Evolutionary conservation across 1,140 invertebrate species (phyloP).

Genomic region (Anoplophora glabripennis): DNA sequence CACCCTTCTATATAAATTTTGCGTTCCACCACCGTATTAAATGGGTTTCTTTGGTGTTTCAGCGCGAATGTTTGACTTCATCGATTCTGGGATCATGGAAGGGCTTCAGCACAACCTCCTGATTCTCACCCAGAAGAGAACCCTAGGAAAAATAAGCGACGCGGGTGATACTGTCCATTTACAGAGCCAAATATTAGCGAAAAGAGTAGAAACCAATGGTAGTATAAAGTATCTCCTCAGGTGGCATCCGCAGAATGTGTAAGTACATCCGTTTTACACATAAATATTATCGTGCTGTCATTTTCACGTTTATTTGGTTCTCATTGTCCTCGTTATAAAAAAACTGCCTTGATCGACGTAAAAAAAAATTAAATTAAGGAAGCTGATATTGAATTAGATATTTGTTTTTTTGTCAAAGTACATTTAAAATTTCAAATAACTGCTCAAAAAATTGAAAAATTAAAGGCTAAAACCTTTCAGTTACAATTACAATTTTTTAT

Average conservation of each 20-base stretch:
- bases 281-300: neutral
- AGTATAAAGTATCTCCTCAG: conserved; percentile 61
- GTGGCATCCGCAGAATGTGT: conserved; percentile 70
- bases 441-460: too few species aligned
- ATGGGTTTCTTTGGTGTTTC: conserved; percentile 34
- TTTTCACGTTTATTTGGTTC: too few species aligned
- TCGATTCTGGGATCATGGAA: conserved; percentile 85
- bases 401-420: too few species aligned
- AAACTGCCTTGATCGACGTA: too few species aligned
- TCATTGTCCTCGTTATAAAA: too few species aligned
- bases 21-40: neutral
- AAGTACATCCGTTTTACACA: conserved; percentile 47
- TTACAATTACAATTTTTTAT: too few species aligned
- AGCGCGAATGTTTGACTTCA: conserved; percentile 84
- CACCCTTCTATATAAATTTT: neutral
- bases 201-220: conserved; percentile 59
- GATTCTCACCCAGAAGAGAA: conserved; percentile 60
- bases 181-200: conserved; percentile 65
- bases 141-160: conserved; percentile 53
- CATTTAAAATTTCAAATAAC: too few species aligned
- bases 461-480: too few species aligned
- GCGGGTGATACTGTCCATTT: conserved; percentile 59
- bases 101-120: conserved; percentile 70
- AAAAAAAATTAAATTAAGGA: too few species aligned
- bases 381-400: too few species aligned